phyloP scores from a whole-genome alignment of 1,140 invertebrate genomes.

The Odontomachus brunneus region DNA sequence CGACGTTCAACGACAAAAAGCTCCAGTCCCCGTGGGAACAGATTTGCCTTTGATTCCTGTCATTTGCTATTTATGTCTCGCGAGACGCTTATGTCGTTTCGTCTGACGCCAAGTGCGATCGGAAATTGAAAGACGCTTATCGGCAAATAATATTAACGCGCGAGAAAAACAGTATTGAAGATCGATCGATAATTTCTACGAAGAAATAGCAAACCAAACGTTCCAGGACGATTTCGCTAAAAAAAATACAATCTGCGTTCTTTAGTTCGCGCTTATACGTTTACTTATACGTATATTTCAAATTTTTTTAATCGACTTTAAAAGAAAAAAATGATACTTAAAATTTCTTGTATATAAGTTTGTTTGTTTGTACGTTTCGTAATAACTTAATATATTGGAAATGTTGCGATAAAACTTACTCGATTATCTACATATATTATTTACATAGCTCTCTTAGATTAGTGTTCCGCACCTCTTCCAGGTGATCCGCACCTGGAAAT shows the following conservation, averaged over 20 bases:
- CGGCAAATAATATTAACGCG: conserved; percentile 12
- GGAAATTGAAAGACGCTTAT: conserved; percentile 35
- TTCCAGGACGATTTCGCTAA: neutral
- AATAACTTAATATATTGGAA: no score
- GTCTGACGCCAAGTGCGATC: conserved; percentile 1
- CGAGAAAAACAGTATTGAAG: neutral
- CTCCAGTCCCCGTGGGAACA: conserved; percentile 6
- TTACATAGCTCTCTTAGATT: no score
- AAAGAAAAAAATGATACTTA: neutral
- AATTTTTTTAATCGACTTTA: no score
- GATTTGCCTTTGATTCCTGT: conserved; percentile 42
- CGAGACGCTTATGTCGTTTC: conserved; percentile 5
- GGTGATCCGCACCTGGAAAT: no score
- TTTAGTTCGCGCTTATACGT: no score
- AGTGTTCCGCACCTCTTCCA: no score
- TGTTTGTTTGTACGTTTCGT: no score
- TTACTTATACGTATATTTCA: no score
- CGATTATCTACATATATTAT: no score
- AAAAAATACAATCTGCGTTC: neutral
- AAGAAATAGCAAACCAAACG: neutral
- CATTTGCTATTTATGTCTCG: conserved; percentile 43
- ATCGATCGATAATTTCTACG: neutral
- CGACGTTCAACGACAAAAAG: neutral
- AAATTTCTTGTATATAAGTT: no score
- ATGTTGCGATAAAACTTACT: no score